A percentile compares a stretch with the other conserved stretches of the same genome.
These are phyloP conservation scores for Syritta pipiens DNA, from an alignment of 2,888 invertebrate genomes.

Conservation along the genomic window DNA sequence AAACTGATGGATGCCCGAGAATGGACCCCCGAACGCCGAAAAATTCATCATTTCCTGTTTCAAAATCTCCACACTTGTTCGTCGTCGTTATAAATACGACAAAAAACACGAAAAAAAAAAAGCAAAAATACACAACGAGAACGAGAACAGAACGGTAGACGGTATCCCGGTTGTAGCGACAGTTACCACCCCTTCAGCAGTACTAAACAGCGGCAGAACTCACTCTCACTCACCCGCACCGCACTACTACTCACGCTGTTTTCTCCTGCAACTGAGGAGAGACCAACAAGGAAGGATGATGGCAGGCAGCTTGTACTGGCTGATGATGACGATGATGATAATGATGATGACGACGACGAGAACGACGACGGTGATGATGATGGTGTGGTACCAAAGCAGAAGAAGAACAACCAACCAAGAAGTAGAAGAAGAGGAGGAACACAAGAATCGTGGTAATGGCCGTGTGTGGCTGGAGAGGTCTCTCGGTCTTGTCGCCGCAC, in stretches of 20 bases:
- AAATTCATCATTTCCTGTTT: conserved; percentile 78
- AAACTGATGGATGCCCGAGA: conserved; percentile 79
- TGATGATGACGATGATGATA: conserved; percentile 23
- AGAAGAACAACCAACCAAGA: not conserved
- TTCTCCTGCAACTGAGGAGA: conserved; percentile 24
- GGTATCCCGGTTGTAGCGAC: conserved; percentile 62
- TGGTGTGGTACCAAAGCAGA: not conserved
- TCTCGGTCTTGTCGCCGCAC: conserved; percentile 54
- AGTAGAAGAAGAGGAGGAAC: conserved; percentile 34
- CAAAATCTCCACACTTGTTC: conserved; percentile 11
- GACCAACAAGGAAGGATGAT: conserved; percentile 58
- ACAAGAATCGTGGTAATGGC: conserved; percentile 58
- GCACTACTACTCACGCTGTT: conserved; percentile 35
- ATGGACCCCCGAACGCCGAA: conserved; percentile 79
- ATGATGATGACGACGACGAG: conserved; percentile 4
- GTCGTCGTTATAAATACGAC: not conserved
- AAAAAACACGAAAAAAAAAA: not conserved
- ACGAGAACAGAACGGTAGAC: conserved; percentile 27
- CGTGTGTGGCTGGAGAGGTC: conserved; percentile 48
- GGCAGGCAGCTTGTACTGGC: conserved; percentile 37
- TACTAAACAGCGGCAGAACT: conserved; percentile 47
- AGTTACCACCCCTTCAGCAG: conserved; percentile 57
- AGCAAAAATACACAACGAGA: not conserved
- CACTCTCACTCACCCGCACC: conserved; percentile 60
- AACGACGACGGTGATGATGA: conserved; percentile 5